A percentile compares a stretch with the other conserved stretches of the same genome.
Conservation (phyloP, 2,113 vertebrate genomes). For the Nyctereutes procyonoides region DNA sequence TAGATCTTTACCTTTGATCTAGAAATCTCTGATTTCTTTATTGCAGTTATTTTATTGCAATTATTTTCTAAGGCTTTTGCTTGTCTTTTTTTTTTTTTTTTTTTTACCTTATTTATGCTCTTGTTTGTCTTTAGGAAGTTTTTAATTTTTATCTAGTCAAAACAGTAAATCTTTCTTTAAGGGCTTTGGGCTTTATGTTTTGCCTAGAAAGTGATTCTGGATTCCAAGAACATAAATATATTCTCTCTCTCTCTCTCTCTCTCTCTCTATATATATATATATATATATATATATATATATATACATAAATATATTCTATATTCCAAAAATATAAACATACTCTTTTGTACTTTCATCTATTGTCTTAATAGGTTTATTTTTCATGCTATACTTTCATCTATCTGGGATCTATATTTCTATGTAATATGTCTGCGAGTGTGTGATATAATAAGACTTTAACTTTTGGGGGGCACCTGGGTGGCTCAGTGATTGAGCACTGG, state of each 20-base stretch:
- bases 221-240: neutral
- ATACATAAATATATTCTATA: neutral
- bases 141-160: neutral
- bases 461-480: neutral
- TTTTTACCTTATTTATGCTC: neutral
- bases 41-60: neutral
- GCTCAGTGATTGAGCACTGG: no score
- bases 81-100: neutral
- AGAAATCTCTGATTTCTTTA: neutral
- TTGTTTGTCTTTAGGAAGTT: neutral
- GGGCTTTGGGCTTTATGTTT: neutral
- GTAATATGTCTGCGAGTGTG: neutral
- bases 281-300: no score
- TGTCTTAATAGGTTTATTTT: constrained; percentile 18
- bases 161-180: neutral
- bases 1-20: neutral
- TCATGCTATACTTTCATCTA: neutral
- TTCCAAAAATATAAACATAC: neutral
- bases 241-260: neutral
- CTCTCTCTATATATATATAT: neutral
- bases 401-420: neutral
- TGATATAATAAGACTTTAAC: neutral
- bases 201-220: neutral
- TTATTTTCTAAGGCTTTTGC: neutral
- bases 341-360: neutral